A percentile compares a stretch with the other conserved stretches of the same genome.
phyloP scores from a whole-genome alignment of 2,113 vertebrate genomes.

The Riparia riparia region DNA sequence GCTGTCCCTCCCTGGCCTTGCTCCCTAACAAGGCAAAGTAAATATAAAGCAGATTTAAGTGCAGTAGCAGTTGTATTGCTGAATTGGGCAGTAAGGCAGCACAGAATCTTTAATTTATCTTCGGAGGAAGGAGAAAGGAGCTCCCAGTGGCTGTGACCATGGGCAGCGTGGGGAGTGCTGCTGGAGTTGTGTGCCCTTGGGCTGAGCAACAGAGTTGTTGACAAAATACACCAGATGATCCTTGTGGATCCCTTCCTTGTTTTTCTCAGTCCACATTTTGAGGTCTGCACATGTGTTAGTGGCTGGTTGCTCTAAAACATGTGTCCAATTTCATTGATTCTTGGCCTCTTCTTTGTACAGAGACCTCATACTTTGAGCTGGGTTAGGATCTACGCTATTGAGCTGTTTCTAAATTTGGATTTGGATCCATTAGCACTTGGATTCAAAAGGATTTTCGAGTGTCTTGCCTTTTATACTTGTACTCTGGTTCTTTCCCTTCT shows the following conservation, averaged over 20 bases:
- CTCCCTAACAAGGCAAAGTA: accelerated
- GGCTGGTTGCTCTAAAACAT: background rate
- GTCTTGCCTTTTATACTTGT: background rate
- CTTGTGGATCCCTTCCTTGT: background rate
- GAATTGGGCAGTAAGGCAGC: background rate
- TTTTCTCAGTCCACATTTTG: accelerated
- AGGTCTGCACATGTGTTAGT: background rate
- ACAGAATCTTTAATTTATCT: background rate
- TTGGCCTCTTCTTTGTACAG: background rate
- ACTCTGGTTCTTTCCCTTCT: background rate
- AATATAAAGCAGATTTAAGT: background rate
- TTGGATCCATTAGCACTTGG: background rate
- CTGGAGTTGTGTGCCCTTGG: background rate
- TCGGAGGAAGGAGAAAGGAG: background rate
- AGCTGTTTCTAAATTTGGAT: background rate
- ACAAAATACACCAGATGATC: background rate
- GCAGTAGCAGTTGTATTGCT: accelerated
- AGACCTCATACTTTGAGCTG: background rate
- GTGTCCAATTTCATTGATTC: accelerated
- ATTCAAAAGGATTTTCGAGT: background rate
- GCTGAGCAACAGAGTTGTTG: background rate
- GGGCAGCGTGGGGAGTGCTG: accelerated
- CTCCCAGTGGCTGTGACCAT: accelerated
- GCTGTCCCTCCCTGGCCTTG: background rate
- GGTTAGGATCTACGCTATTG: accelerated